Evolutionary conservation across 2,113 vertebrate species (phyloP), one percentile per base, ranked within the genome.

Genomic region (Lontra canadensis): DNA sequence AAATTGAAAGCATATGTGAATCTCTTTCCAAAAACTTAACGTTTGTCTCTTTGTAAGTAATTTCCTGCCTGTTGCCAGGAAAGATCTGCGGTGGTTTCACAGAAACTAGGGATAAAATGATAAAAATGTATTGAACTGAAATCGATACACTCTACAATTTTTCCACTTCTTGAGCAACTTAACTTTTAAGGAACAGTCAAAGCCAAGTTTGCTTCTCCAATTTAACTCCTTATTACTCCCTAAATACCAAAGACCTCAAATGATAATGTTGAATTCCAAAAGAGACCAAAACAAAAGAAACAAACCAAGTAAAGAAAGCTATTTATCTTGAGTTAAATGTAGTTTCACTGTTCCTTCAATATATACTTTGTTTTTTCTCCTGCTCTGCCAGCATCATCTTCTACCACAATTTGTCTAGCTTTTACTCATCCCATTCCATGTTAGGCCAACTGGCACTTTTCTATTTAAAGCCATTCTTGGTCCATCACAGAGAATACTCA

Each of bases 41-140:
- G 26, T 49, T 76, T 97, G 29, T 65, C 89, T 93, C 52, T 42
- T 74, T 94, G 9, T 44, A 84, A 88, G 44, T 94, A 65, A 94
- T 55, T 49, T 81, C 34, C 65, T 85, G 5, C 3, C 9, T 90
- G 39, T 49, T 86, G 88, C 65, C 6, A 87, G 47, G 81, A 96
- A 95, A 42, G 26, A 88, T 34, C 42, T 39, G 13, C 67, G 18
- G 12, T 65, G 71, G 47, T 59, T 71, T 82, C 29, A 81, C 5
- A 96, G 57, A 92, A 93, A 94, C 17, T 44, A 84, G 6, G 80
- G 52, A 78, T 71, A 92, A 87, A 88, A 11, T 89, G 25, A 88
- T 65, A 74, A 87, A 93, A 92, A 88, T 17, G 20, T 44, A 84
- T 1, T 67, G 61, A 94, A 61, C 49, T 90, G 11, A 95, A 96